These are phyloP conservation scores for Leucania comma DNA, from an alignment of 2,888 invertebrate genomes.

Conservation along the genomic window DNA sequence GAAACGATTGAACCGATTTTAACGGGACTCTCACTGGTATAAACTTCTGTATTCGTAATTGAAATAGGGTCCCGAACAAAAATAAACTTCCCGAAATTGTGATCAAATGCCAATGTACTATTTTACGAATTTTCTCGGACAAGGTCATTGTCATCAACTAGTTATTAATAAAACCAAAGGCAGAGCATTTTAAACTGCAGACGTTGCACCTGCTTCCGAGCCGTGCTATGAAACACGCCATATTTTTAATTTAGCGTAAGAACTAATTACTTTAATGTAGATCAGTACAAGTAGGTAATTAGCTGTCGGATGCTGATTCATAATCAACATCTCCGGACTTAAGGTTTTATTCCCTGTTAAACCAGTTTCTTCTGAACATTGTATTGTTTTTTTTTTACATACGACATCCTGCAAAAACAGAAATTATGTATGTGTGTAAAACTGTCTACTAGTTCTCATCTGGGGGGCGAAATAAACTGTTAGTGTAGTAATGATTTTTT, in stretches of 20 bases:
- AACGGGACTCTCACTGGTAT: too few relatives aligned
- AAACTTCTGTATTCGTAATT: too few relatives aligned
- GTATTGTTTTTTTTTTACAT: too few relatives aligned
- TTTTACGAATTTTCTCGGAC: background rate
- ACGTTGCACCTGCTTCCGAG: background rate
- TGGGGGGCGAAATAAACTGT: too few relatives aligned
- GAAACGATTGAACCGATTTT: too few relatives aligned
- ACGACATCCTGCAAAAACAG: too few relatives aligned
- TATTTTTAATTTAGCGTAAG: background rate
- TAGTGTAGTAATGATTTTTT: too few relatives aligned
- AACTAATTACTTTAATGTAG: background rate
- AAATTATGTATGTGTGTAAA: too few relatives aligned
- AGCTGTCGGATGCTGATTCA: background rate
- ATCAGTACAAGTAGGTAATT: background rate
- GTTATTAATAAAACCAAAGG: background rate
- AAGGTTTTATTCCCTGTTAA: background rate
- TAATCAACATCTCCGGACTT: background rate
- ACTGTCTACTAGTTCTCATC: too few relatives aligned
- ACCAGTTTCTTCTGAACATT: background rate
- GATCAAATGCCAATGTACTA: background rate
- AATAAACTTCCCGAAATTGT: too few relatives aligned
- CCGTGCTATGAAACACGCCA: background rate
- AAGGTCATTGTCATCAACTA: too few relatives aligned
- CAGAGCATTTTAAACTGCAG: background rate
- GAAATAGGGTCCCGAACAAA: too few relatives aligned